A percentile compares a stretch with the other conserved stretches of the same genome.
These are phyloP conservation scores for Agapornis canus DNA, from an alignment of 2,797 vertebrate genomes.

Conservation along the genomic window DNA sequence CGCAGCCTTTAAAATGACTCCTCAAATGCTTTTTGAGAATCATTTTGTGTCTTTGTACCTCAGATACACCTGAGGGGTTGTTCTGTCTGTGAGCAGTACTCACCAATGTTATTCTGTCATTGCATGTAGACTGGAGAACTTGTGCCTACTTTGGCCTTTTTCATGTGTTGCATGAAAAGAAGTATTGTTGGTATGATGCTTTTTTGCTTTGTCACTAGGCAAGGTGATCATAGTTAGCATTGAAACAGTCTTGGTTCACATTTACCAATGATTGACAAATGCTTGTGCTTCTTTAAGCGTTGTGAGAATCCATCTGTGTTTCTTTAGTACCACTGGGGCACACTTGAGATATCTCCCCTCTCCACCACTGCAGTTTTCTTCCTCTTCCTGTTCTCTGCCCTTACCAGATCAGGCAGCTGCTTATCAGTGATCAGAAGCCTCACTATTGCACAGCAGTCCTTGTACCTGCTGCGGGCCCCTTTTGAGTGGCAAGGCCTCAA, in stretches of 20 bases:
- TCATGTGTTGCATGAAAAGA: not conserved
- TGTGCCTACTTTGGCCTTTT: not conserved
- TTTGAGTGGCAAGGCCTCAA: not conserved
- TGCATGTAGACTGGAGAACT: not conserved
- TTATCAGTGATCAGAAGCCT: not conserved
- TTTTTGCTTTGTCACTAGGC: not conserved
- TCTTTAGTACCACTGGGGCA: not conserved
- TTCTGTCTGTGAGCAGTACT: not conserved
- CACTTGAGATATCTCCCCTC: not conserved
- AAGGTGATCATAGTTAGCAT: not conserved
- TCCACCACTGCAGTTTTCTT: not conserved
- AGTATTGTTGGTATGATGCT: too few species aligned
- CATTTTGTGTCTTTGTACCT: not conserved
- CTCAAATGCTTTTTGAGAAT: not conserved
- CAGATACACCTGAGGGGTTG: not conserved
- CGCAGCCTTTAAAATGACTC: not conserved
- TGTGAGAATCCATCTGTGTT: not conserved
- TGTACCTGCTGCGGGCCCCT: not conserved
- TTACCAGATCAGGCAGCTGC: not conserved
- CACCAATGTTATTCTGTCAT: not conserved
- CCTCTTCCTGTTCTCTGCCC: not conserved
- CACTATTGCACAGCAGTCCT: not conserved
- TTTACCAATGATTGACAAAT: not conserved
- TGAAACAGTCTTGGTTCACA: not conserved
- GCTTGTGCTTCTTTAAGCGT: not conserved